Base-by-base conservation (phyloP, 1,140 invertebrate genomes). In the Oryctes rhinoceros region DNA sequence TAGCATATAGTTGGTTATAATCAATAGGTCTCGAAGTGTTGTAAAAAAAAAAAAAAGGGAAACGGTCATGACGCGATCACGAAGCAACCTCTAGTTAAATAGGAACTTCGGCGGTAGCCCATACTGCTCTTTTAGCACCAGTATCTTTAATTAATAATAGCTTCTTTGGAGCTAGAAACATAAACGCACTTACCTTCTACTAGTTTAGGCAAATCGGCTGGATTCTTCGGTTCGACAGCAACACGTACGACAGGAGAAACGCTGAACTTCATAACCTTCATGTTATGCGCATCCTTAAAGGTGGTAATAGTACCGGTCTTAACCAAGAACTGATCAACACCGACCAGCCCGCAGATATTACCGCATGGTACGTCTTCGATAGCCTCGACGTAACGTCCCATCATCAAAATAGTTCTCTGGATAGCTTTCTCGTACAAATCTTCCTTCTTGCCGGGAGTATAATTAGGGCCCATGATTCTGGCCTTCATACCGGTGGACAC, bases 301-400 rank as follows among this genome's bases (percentile, higher is more conserved):
- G 98, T 99, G 79, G 97, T 96, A 87, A 99, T 99, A 82, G 99
- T 99, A 88, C 99, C 99, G 85, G 98, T 99, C 90, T 99, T 99
- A 6, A 99, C 96, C 84, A 99, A 92, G 91, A 97, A 99, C 89
- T 99, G 98, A 93, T 99, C 99, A 80, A 99, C 98, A 88, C 99
- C 99, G 83, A 99, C 99, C 84, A 99, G 91, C 93, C 99, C 99
- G 89, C 98, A 99, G 89, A 99, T 99, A 92, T 99, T 99, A 88
- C 99, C 98, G 85, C 94, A 98, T 79, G 99, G 99, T 81, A 99
- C 98, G 92, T 99, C 98, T 90, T 99, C 98, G 89, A 99, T 99
- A 81, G 98, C 97, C 90, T 99, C 99, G 76, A 97, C 96, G 86
- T 99, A 99, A 92, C 99, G 96, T 84, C 99, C 99, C 99, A 99